Evolutionary conservation across 2,888 invertebrate species (phyloP).

Genomic region (Eugnorisma glareosa): DNA sequence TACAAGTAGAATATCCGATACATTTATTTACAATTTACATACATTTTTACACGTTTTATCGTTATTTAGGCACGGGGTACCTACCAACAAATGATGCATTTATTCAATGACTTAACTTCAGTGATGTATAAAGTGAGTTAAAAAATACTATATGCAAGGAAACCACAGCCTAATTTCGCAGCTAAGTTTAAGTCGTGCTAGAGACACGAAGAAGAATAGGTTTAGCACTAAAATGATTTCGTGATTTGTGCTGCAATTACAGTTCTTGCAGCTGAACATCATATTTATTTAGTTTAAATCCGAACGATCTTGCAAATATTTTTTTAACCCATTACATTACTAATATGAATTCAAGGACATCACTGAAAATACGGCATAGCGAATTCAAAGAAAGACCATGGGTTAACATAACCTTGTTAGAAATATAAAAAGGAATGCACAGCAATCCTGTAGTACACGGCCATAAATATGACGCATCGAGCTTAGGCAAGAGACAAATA

Average conservation of each 20-base stretch:
- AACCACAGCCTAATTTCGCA: neutral
- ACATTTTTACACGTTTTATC: conserved; percentile 63
- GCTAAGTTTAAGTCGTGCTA: neutral
- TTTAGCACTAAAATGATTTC: neutral
- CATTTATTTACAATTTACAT: conserved; percentile 70
- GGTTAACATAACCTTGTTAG: neutral
- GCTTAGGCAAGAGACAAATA: neutral
- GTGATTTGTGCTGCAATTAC: neutral
- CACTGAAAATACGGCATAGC: conserved; percentile 24
- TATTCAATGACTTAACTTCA: conserved; percentile 17
- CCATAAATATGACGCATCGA: neutral
- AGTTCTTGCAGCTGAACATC: neutral
- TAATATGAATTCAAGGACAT: conserved; percentile 9
- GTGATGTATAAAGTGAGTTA: conserved; percentile 13
- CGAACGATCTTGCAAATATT: neutral
- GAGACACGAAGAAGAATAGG: neutral
- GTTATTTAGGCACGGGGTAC: conserved; percentile 62
- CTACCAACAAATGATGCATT: conserved; percentile 36
- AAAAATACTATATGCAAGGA: neutral
- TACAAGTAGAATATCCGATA: conserved; percentile 64
- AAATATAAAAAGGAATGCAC: conserved; percentile 25
- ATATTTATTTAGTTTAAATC: neutral
- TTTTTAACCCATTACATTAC: neutral
- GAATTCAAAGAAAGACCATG: conserved; percentile 4
- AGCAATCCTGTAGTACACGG: conserved; percentile 11